phyloP scores from a whole-genome alignment of 1,140 invertebrate genomes.

The Neodiprion fabricii region DNA sequence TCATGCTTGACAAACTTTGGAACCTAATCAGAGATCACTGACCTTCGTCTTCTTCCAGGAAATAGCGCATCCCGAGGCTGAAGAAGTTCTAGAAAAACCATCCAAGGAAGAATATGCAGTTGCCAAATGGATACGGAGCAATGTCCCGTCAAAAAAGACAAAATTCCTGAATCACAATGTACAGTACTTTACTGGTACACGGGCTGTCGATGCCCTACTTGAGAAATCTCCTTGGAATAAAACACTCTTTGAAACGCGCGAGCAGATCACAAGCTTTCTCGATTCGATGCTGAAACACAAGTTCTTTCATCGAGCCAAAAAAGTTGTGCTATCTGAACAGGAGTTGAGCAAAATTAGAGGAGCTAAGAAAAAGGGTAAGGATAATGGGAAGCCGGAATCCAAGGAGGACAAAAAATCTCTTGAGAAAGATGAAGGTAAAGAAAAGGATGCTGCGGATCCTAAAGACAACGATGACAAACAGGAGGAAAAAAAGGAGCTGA shows the following conservation, averaged over 20 bases:
- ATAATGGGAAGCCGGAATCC: conserved; percentile 60
- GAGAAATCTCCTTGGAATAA: conserved; percentile 89
- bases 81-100: conserved; percentile 72
- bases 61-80: conserved; percentile 57
- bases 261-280: conserved; percentile 81
- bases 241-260: conserved; percentile 81
- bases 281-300: conserved; percentile 90
- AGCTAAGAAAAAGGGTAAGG: conserved; percentile 76
- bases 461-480: conserved; percentile 42
- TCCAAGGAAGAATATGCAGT: conserved; percentile 92
- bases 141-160: conserved; percentile 92
- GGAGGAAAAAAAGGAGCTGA: conserved; percentile 40
- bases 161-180: conserved; percentile 96
- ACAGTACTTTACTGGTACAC: conserved; percentile 93
- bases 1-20: not conserved
- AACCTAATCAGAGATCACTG: conserved; percentile 25
- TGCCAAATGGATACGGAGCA: conserved; percentile 92
- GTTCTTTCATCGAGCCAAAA: conserved; percentile 93
- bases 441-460: conserved; percentile 49
- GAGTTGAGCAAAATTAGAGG: conserved; percentile 60
- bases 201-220: conserved; percentile 90
- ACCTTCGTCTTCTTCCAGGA: conserved; percentile 61
- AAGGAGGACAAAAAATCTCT: conserved; percentile 61
- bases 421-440: conserved; percentile 60
- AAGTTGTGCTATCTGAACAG: conserved; percentile 65